phyloP scores from a whole-genome alignment of 2,888 invertebrate species.

The Tetrapedia diversipes region DNA sequence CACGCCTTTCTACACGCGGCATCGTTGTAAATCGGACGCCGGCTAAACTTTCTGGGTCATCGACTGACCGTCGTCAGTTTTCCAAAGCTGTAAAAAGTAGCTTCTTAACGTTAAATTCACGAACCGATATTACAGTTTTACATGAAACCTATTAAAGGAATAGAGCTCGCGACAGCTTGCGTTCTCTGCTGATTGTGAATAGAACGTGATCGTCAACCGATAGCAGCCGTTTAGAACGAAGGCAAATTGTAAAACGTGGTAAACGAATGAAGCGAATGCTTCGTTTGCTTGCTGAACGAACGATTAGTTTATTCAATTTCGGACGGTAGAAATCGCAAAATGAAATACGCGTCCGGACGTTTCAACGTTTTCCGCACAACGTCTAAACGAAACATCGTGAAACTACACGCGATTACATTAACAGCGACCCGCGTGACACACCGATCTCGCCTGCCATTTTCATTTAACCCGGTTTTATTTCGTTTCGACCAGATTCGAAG shows the following conservation, averaged over 20 bases:
- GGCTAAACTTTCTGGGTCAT: too few relatives aligned
- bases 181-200: background rate
- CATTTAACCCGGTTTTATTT: slow-evolving; percentile 4
- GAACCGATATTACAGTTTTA: background rate
- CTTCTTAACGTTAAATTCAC: background rate
- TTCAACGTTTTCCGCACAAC: background rate
- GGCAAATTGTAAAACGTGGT: slow-evolving; percentile 3
- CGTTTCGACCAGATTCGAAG: background rate
- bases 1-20: too few relatives aligned
- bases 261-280: background rate
- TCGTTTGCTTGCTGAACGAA: background rate
- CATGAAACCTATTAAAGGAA: background rate
- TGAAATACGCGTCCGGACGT: background rate
- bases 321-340: background rate
- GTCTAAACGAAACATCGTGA: background rate
- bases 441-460: slow-evolving; percentile 19
- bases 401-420: slow-evolving; percentile 10
- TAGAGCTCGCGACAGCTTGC: background rate
- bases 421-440: background rate
- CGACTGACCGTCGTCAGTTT: too few relatives aligned
- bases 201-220: background rate
- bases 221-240: slow-evolving; percentile 13
- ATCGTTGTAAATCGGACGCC: too few relatives aligned
- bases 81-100: too few relatives aligned
- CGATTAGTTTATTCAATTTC: slow-evolving; percentile 7